phyloP scores from a whole-genome alignment of 1,140 invertebrate genomes.

The Planococcus citri region DNA sequence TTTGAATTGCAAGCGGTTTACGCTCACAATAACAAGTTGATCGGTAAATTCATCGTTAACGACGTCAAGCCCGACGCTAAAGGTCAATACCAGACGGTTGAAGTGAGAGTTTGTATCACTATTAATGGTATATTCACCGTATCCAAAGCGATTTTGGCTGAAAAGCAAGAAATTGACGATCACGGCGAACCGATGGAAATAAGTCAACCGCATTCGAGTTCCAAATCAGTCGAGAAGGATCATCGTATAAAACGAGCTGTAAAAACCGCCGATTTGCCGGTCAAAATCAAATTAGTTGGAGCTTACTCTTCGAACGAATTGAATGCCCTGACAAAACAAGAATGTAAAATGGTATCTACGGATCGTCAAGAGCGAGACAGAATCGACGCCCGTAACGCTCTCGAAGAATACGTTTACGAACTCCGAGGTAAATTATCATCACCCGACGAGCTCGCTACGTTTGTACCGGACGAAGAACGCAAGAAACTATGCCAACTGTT shows the following conservation, averaged over 20 bases:
- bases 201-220: slow-evolving; percentile 26
- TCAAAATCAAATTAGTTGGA: slow-evolving; percentile 58
- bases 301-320: slow-evolving; percentile 50
- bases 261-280: slow-evolving; percentile 70
- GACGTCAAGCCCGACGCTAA: slow-evolving; percentile 74
- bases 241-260: slow-evolving; percentile 66
- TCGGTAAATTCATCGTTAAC: slow-evolving; percentile 62
- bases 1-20: slow-evolving; percentile 72
- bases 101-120: slow-evolving; percentile 89
- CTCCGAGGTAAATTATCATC: slow-evolving; percentile 68
- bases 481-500: slow-evolving; percentile 52
- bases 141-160: slow-evolving; percentile 67
- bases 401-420: slow-evolving; percentile 98
- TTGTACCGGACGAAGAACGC: slow-evolving; percentile 57
- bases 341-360: slow-evolving; percentile 75
- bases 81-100: slow-evolving; percentile 83
- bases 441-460: slow-evolving; percentile 62
- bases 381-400: slow-evolving; percentile 85
- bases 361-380: slow-evolving; percentile 89
- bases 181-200: slow-evolving; percentile 39
- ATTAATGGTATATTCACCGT: slow-evolving; percentile 83
- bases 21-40: slow-evolving; percentile 47
- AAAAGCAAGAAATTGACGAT: slow-evolving; percentile 51
- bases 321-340: slow-evolving; percentile 63
- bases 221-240: slow-evolving; percentile 36